A percentile compares a stretch with the other conserved stretches of the same genome.
These are phyloP conservation scores for Protonibea diacanthus DNA, from an alignment of 2,797 vertebrate species.

Conservation along the genomic window DNA sequence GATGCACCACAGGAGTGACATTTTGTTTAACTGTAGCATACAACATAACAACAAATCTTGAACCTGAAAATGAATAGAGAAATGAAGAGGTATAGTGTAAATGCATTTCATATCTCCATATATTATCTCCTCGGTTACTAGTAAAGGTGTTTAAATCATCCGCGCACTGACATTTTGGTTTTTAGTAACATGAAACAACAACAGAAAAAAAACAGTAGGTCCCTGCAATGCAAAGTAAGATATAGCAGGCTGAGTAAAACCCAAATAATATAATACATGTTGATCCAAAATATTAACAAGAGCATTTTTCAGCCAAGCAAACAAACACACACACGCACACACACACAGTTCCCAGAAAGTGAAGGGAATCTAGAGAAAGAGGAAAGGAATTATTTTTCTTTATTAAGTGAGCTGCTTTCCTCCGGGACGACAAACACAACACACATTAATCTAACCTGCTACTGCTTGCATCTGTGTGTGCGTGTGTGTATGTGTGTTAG, in stretches of 20 bases:
- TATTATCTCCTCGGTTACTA: background rate
- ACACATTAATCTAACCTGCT: constrained; percentile 98
- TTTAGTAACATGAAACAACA: background rate
- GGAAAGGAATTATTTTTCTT: constrained; percentile 98
- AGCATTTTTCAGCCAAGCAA: constrained; percentile 15
- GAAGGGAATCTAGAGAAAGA: constrained; percentile 60
- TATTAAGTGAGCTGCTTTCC: constrained; percentile 96
- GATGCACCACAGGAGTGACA: background rate
- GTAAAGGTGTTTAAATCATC: background rate
- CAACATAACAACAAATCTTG: background rate
- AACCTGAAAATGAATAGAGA: background rate
- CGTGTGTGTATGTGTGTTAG: constrained; percentile 37
- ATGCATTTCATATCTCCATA: background rate
- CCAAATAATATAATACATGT: constrained; percentile 44
- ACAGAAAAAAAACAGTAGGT: background rate
- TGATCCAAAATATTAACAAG: constrained; percentile 83
- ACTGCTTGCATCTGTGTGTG: constrained; percentile 78
- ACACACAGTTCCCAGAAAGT: constrained; percentile 36
- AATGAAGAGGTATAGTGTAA: background rate
- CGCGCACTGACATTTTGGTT: background rate
- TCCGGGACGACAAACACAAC: constrained; percentile 92
- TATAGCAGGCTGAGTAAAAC: constrained; percentile 45
- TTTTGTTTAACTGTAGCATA: background rate
- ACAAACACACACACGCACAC: constrained; percentile 60
- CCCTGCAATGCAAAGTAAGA: constrained; percentile 3